Evolutionary conservation across 2,888 invertebrate genomes (phyloP).

Genomic region (Amphipyra tragopoginis): DNA sequence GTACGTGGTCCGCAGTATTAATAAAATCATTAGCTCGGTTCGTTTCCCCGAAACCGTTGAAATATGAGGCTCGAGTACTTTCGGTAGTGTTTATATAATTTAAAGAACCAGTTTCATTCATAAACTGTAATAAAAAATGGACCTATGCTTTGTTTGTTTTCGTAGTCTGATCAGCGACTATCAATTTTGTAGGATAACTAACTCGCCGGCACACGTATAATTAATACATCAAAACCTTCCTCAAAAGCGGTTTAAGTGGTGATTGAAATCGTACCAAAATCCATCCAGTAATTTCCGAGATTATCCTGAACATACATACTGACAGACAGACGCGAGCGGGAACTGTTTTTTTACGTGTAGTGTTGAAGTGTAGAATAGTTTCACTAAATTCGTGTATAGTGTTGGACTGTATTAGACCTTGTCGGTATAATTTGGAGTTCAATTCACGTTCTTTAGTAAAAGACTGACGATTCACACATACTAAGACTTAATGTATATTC

Average conservation of each 20-base stretch:
- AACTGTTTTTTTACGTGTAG: slow-evolving; percentile 41
- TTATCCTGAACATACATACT: slow-evolving; percentile 47
- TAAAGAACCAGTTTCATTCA: slow-evolving; percentile 61
- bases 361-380: slow-evolving; percentile 37
- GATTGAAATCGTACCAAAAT: slow-evolving; percentile 42
- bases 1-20: slow-evolving; percentile 44
- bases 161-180: slow-evolving; percentile 24
- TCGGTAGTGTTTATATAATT: slow-evolving; percentile 51
- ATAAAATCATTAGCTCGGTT: slow-evolving; percentile 52
- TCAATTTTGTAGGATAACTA: slow-evolving; percentile 23
- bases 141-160: slow-evolving; percentile 44
- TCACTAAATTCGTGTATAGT: slow-evolving; percentile 28
- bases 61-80: slow-evolving; percentile 46
- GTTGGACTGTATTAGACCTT: slow-evolving; percentile 17
- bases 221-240: slow-evolving; percentile 40
- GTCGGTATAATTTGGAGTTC: slow-evolving; percentile 19
- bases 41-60: slow-evolving; percentile 55
- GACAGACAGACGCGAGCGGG: slow-evolving; percentile 26
- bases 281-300: slow-evolving; percentile 43
- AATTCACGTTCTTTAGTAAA: slow-evolving; percentile 23
- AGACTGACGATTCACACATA: slow-evolving; percentile 27
- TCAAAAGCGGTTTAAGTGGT: slow-evolving; percentile 17
- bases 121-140: slow-evolving; percentile 49
- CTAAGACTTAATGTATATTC: neutral
- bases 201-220: slow-evolving; percentile 16